Evolutionary conservation across 2,888 invertebrate species (phyloP).

Genomic region (Eupithecia pulchellata): DNA sequence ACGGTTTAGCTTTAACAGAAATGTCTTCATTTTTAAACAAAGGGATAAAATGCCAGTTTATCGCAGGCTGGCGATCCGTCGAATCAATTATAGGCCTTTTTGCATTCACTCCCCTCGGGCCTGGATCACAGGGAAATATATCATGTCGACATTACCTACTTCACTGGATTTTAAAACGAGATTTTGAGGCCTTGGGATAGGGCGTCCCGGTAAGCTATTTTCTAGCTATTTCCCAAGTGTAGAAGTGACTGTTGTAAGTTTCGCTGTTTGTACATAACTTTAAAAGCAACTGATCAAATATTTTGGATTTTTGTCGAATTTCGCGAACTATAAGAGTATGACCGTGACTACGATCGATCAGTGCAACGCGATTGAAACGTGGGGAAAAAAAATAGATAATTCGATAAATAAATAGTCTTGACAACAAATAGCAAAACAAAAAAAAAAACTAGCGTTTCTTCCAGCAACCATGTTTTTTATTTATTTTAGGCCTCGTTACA

Average conservation of each 20-base stretch:
- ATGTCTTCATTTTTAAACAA: slow-evolving; percentile 67
- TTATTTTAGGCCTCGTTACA: not conserved
- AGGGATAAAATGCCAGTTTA: slow-evolving; percentile 57
- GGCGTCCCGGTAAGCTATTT: not conserved
- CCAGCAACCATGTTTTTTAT: no score
- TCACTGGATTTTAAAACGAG: slow-evolving; percentile 9
- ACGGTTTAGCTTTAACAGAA: slow-evolving; percentile 46
- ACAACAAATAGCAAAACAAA: no score
- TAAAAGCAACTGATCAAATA: no score
- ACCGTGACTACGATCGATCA: no score
- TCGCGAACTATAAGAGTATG: no score
- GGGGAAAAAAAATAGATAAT: no score
- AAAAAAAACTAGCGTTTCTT: no score
- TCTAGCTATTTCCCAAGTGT: not conserved
- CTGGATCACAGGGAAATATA: slow-evolving; percentile 49
- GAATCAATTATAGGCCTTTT: slow-evolving; percentile 63
- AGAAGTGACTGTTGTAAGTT: not conserved
- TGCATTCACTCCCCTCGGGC: slow-evolving; percentile 39
- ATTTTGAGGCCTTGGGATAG: not conserved
- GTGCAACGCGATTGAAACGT: no score
- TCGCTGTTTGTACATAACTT: no score
- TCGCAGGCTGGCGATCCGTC: slow-evolving; percentile 52
- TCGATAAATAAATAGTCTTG: no score
- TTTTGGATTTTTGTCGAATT: no score
- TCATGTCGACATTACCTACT: slow-evolving; percentile 40